Evolutionary conservation across 23 tunicate genomes (phyloP), one percentile per base, ranked within the genome.

Genomic region (Trididemnum miniatum): DNA sequence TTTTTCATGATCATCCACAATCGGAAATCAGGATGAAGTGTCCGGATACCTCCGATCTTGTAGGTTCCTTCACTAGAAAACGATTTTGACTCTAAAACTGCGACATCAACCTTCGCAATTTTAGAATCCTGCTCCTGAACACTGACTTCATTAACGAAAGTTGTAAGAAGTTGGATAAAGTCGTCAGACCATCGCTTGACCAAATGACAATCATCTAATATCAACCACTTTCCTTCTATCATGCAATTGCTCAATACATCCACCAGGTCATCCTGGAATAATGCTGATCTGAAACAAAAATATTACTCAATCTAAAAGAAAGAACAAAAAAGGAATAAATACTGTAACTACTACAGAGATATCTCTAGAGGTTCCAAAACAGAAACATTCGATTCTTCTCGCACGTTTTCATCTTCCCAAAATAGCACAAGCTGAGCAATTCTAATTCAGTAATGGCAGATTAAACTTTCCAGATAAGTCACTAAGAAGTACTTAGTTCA

Each of bases 171-270:
- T 34, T 81, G 69, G 18, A 91, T n/a, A 63, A 91, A 81, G 0
- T 86, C 67, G 2, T 27, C 65, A 0, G 89, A 80, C 97, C 97
- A 91, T 26, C 34, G 34, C 5, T 54, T 51, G 28, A 57, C 52
- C 5, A 86, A 71, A 26, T 91, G 84, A 74, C 97, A 91, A 39
- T 91, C 81, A 40, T 91, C 63, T 0, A 91, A 81, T 15, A 91
- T 38, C 65, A 91, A 71, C 97, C 97, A 91, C 44, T 72, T 76
- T 74, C 97, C 97, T 27, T 86, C 51, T 12, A 26, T 23, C 89
- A 91, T 91, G 87, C 97, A 91, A 1, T 77, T 80, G 22, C 65
- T 65, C 57, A 91, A 59, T 25, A 82, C 82, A 34, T 85, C 87
- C 25, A 65, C 84, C 32, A 91, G 80, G 4, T 82, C 57, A 31